These are phyloP conservation scores for Drosophila multiciliata DNA, from an alignment of 2,888 invertebrate species.

Conservation along the genomic window DNA sequence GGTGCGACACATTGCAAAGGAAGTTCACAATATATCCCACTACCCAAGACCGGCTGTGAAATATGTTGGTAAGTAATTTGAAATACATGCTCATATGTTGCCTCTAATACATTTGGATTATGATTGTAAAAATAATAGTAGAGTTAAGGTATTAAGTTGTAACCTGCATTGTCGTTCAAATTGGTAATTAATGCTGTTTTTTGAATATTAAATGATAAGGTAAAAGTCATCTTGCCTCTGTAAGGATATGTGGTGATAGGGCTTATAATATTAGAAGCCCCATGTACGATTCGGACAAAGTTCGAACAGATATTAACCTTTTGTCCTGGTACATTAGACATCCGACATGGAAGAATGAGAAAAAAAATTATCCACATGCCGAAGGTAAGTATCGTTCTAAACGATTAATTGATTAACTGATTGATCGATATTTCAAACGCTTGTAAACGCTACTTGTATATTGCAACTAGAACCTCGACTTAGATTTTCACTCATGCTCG, in stretches of 20 bases:
- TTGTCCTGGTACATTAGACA: slow-evolving; percentile 95
- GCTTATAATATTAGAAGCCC: slow-evolving; percentile 91
- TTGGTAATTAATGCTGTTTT: slow-evolving; percentile 64
- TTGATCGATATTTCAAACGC: slow-evolving; percentile 25
- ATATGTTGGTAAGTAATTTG: slow-evolving; percentile 87
- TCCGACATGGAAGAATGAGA: slow-evolving; percentile 86
- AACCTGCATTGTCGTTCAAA: slow-evolving; percentile 35
- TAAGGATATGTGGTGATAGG: slow-evolving; percentile 93
- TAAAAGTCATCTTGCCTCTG: slow-evolving; percentile 93
- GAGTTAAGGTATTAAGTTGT: slow-evolving; percentile 44
- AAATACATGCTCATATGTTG: slow-evolving; percentile 2
- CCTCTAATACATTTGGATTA: slow-evolving; percentile 15
- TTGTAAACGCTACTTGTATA: slow-evolving; percentile 60
- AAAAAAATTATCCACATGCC: slow-evolving; percentile 60
- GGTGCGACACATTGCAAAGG: slow-evolving; percentile 87
- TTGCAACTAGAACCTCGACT: slow-evolving; percentile 32
- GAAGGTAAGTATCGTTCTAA: slow-evolving; percentile 76
- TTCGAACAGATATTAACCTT: slow-evolving; percentile 93
- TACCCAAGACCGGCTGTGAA: slow-evolving; percentile 89
- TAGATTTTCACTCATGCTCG: slow-evolving; percentile 25
- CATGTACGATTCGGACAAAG: slow-evolving; percentile 89
- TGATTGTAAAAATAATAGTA: slow-evolving; percentile 20
- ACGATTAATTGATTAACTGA: slow-evolving; percentile 1
- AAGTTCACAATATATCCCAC: slow-evolving; percentile 88
- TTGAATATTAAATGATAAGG: slow-evolving; percentile 86